A percentile compares a stretch with the other conserved stretches of the same genome.
These are phyloP conservation scores for Forbesichthys agassizii DNA, from an alignment of 2,113 vertebrate genomes.

Conservation along the genomic window DNA sequence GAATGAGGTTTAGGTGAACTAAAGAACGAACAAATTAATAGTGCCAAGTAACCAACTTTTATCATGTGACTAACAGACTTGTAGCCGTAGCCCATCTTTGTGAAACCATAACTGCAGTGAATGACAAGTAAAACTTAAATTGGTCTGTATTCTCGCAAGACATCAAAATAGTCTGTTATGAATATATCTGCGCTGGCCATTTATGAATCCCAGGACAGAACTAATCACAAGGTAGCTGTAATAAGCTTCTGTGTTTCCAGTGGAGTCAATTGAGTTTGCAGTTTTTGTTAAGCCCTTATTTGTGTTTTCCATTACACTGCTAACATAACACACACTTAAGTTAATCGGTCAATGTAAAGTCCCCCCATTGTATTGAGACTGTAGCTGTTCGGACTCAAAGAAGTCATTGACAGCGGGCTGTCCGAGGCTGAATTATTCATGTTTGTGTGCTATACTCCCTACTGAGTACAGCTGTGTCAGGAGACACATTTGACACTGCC, in stretches of 20 bases:
- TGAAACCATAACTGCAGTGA: too few species aligned
- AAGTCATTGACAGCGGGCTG: constrained; percentile 19
- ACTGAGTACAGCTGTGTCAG: background rate
- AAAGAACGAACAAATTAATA: too few species aligned
- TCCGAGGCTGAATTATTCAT: constrained; percentile 44
- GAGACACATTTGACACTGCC: background rate
- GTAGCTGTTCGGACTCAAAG: constrained; percentile 5
- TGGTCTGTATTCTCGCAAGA: too few species aligned
- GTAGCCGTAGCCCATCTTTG: too few species aligned
- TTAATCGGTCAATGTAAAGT: constrained; percentile 15
- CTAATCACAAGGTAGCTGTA: background rate
- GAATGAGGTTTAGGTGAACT: too few species aligned
- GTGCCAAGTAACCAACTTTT: too few species aligned
- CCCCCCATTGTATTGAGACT: constrained; percentile 22
- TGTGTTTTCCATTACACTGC: background rate
- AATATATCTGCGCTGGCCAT: too few species aligned
- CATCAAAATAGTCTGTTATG: too few species aligned
- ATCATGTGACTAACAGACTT: too few species aligned
- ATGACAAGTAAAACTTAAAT: too few species aligned
- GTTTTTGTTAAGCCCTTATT: constrained; percentile 1
- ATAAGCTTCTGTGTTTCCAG: background rate
- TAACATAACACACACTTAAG: constrained; percentile 28
- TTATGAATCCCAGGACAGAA: background rate
- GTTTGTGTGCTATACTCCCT: background rate
- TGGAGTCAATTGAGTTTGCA: background rate